Evolutionary conservation across 2,888 invertebrate species (phyloP).

Genomic region (Cryptus viduatorius): DNA sequence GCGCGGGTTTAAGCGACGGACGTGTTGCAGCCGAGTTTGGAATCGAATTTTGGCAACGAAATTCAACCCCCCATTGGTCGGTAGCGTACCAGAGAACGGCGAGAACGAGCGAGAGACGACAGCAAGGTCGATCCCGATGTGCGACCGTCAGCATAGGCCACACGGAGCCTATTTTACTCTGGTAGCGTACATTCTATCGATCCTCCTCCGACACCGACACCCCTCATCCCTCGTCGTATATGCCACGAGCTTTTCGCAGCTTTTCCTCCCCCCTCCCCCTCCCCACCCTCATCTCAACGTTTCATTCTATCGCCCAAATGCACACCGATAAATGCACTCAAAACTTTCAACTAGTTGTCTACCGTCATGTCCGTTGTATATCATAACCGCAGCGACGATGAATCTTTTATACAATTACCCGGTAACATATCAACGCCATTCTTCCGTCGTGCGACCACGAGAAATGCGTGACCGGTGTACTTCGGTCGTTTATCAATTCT

Average conservation of each 20-base stretch:
- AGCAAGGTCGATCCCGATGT: conserved; percentile 61
- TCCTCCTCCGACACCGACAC: conserved; percentile 28
- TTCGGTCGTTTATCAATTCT: conserved; percentile 99
- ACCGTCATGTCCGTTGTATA: background rate
- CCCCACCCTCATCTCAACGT: too few relatives aligned
- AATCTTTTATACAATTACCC: conserved; percentile 86
- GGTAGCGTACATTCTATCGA: conserved; percentile 51
- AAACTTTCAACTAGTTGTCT: conserved; percentile 3
- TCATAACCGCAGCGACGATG: background rate
- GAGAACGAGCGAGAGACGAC: conserved; percentile 23
- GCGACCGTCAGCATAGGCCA: conserved; percentile 48
- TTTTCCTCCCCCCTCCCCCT: conserved; percentile 2
- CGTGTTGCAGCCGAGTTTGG: conserved; percentile 24
- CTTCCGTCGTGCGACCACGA: conserved; percentile 99
- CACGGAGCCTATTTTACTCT: conserved; percentile 25
- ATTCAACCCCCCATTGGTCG: conserved; percentile 33
- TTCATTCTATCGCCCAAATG: background rate
- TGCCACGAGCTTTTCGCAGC: background rate
- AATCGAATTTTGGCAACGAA: conserved; percentile 65
- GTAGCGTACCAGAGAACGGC: conserved; percentile 29
- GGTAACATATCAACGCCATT: conserved; percentile 99
- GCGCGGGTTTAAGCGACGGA: conserved; percentile 19
- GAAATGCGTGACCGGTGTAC: conserved; percentile 98
- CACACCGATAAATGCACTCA: background rate
- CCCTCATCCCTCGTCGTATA: background rate